Percentiles rank a stretch among this genome's conserved stretches.
phyloP scores from a whole-genome alignment of 2,888 invertebrate genomes.

The Leucophenga maculata region DNA sequence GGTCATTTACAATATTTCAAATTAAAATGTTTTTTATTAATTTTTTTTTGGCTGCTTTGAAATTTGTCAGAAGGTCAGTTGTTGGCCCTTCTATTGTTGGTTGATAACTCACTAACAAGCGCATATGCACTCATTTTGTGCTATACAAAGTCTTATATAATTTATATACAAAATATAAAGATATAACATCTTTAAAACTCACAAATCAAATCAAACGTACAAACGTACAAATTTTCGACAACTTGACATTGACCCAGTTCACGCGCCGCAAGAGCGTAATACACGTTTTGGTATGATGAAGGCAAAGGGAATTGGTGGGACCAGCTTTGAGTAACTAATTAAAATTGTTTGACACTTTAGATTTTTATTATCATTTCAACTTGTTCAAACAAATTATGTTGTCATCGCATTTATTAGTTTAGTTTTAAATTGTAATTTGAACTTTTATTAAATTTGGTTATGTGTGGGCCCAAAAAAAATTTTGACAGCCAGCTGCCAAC shows the following conservation, averaged over 20 bases:
- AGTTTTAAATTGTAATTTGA: background rate
- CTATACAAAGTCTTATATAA: background rate
- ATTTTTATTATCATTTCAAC: background rate
- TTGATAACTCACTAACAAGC: background rate
- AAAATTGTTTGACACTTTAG: conserved; percentile 12
- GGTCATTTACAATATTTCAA: conserved; percentile 1
- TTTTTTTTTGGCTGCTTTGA: background rate
- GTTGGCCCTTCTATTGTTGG: background rate
- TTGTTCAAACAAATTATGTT: background rate
- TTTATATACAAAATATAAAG: background rate
- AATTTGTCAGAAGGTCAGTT: conserved; percentile 13
- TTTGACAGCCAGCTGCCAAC: conserved; percentile 9
- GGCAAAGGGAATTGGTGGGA: too few species aligned
- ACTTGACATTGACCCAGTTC: conserved; percentile 61
- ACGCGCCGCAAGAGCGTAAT: conserved; percentile 23
- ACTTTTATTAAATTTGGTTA: background rate
- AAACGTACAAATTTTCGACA: conserved; percentile 37
- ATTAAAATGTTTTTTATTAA: too few species aligned
- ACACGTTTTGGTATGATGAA: background rate
- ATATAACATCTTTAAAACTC: conserved; percentile 27
- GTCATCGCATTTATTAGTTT: background rate
- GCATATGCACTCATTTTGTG: background rate
- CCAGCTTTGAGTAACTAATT: background rate
- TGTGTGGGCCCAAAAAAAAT: background rate
- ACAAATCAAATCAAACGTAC: conserved; percentile 45